Percentiles rank a stretch among this genome's conserved stretches.
phyloP scores from a whole-genome alignment of 2,113 vertebrate genomes.

The Trogon surrucura region DNA sequence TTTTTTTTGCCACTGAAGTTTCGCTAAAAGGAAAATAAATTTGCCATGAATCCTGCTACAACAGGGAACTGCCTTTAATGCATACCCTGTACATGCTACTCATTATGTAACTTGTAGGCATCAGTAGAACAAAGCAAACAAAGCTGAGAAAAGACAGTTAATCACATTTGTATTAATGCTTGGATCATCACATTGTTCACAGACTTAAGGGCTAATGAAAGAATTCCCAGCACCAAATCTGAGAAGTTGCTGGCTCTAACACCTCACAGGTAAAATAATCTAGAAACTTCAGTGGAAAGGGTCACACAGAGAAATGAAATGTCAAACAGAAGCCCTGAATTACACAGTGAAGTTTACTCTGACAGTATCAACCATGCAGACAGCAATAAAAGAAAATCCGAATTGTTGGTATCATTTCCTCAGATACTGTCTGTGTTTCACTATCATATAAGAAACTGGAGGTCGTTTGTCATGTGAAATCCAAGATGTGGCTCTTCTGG shows the following conservation, averaged over 20 bases:
- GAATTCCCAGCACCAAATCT: background rate
- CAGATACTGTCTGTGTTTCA: background rate
- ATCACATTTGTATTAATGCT: slow-evolving; percentile 51
- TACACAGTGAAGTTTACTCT: background rate
- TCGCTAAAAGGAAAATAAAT: slow-evolving; percentile 65
- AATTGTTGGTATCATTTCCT: background rate
- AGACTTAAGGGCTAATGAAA: slow-evolving; percentile 48
- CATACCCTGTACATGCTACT: slow-evolving; percentile 50
- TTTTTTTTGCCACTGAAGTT: slow-evolving; percentile 30
- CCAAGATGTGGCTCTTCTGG: background rate
- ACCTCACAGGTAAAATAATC: slow-evolving; percentile 38
- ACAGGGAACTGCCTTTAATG: slow-evolving; percentile 57
- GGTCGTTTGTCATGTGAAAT: background rate
- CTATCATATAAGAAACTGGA: background rate
- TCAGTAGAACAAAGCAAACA: slow-evolving; percentile 74
- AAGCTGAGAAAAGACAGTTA: slow-evolving; percentile 66
- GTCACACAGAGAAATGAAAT: background rate
- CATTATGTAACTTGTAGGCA: slow-evolving; percentile 72
- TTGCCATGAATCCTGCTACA: slow-evolving; percentile 26
- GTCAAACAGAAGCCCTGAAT: slow-evolving; percentile 22
- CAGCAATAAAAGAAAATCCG: slow-evolving; percentile 26
- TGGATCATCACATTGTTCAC: slow-evolving; percentile 52
- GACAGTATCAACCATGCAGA: background rate
- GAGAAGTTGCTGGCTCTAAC: slow-evolving; percentile 2
- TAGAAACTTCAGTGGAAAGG: background rate